A percentile compares a stretch with the other conserved stretches of the same genome.
Evolutionary conservation across 2,888 invertebrate genomes (phyloP).

Genomic region (Neoitamus cyanurus): DNA sequence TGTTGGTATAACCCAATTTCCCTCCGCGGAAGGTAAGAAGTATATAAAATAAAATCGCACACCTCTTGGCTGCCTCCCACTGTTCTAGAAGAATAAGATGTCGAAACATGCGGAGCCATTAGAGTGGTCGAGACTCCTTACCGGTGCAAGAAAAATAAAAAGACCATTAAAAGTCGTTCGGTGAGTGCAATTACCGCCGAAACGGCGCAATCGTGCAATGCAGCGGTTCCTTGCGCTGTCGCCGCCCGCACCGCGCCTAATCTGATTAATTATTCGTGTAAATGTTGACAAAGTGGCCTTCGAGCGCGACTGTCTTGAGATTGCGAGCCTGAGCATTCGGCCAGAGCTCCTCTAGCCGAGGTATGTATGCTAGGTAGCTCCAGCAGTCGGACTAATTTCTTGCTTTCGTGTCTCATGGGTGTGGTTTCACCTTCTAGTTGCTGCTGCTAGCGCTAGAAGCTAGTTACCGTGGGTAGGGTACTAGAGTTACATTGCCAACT

Average conservation of each 20-base stretch:
- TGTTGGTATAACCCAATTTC: constrained; percentile 17
- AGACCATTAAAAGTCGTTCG: background rate
- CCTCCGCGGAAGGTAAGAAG: background rate
- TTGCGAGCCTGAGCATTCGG: background rate
- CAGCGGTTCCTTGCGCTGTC: background rate
- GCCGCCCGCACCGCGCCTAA: background rate
- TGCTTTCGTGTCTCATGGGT: constrained; percentile 26
- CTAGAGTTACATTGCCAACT: constrained; percentile 24
- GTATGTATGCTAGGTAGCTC: background rate
- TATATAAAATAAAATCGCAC: background rate
- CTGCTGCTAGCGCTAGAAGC: background rate
- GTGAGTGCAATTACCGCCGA: constrained; percentile 24
- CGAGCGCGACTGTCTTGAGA: constrained; percentile 19
- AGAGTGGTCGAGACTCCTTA: background rate
- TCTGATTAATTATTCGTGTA: constrained; percentile 36
- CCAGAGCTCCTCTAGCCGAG: background rate
- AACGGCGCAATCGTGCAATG: constrained; percentile 2
- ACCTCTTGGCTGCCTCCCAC: constrained; percentile 7
- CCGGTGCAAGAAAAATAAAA: background rate
- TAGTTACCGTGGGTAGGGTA: constrained; percentile 37
- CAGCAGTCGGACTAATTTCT: constrained; percentile 11
- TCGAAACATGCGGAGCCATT: background rate
- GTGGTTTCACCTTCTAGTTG: constrained; percentile 38
- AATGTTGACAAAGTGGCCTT: constrained; percentile 39
- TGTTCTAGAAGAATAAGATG: constrained; percentile 21